Conservation (phyloP, 2,888 invertebrate species). For the Agrochola circellaris region DNA sequence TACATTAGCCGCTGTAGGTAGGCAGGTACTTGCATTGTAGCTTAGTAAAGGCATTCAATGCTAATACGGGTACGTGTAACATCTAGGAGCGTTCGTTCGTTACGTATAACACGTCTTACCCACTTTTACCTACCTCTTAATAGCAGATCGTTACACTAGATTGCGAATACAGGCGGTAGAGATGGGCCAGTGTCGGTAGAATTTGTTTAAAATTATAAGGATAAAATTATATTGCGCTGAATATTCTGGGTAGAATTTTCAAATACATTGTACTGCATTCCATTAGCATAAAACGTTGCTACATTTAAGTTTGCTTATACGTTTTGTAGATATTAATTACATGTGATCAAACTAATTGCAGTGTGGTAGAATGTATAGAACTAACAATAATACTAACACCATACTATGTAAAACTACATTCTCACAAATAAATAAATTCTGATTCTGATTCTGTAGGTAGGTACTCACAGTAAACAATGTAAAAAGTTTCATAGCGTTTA, state of each 20-base stretch:
- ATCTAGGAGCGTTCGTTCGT: slow-evolving; percentile 28
- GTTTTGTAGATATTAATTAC: too few relatives aligned
- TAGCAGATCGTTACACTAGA: slow-evolving; percentile 75
- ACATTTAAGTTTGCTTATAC: too few relatives aligned
- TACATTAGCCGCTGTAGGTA: slow-evolving; percentile 14
- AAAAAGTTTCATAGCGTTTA: background rate
- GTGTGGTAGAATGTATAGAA: too few relatives aligned
- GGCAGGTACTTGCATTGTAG: slow-evolving; percentile 17
- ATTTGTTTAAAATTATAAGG: background rate
- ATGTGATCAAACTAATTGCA: too few relatives aligned
- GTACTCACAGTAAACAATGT: background rate
- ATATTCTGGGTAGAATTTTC: too few relatives aligned
- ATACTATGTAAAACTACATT: too few relatives aligned
- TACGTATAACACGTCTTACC: slow-evolving; percentile 62
- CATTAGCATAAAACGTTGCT: too few relatives aligned
- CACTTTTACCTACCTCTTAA: slow-evolving; percentile 72
- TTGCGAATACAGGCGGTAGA: slow-evolving; percentile 65
- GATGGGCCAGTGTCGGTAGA: slow-evolving; percentile 54
- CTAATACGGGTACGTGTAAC: slow-evolving; percentile 44
- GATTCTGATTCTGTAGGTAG: too few relatives aligned
- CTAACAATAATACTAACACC: too few relatives aligned
- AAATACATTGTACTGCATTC: too few relatives aligned
- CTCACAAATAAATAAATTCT: too few relatives aligned
- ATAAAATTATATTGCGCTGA: too few relatives aligned
- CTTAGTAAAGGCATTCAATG: slow-evolving; percentile 43